Evolutionary conservation across 2,113 vertebrate species (phyloP), one percentile per base, ranked within the genome.

Genomic region (Orientallactaga bullata): DNA sequence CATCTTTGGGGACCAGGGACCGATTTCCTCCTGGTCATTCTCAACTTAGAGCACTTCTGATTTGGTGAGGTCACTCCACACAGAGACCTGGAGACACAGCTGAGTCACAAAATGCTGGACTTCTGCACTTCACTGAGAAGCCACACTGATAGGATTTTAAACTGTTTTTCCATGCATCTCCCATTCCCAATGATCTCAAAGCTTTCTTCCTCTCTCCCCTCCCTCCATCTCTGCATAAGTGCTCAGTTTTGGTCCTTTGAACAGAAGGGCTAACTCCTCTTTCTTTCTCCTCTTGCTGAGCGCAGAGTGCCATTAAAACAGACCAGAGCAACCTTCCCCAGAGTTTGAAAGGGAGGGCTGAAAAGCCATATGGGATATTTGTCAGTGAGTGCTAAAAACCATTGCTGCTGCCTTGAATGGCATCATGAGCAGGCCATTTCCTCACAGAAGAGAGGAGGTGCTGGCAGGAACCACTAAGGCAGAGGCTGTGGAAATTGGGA

Each of bases 341-440:
- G 92, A 58, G 82, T 72, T 76, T 80, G 63, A 76, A 86, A 88
- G 68, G 78, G 11, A 95, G 87, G 83, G 94, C n/a, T 87, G 84
- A 82, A 83, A 39, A n/a, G 68, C 51, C 69, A 60, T 83, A 0
- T 11, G 85, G 26, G 71, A 83, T 65, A 32, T 78, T 69, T 74
- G n/a, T 61, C 69, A 16, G 74, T 77, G 69, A 89, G 88, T 76
- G 78, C 60, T 69, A 35, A 93, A 39, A 6, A 82, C n/a, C 69
- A 32, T 65, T 92, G 78, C 90, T 18, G 26, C 6, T 47, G 42
- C 55, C 55, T 55, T 55, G 66, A 79, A 68, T 2, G 16, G 78
- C 69, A 72, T 85, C 73, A n/a, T 83, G 86, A 94, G 30, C 15
- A 82, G 61, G 28, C 24, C 37, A 32, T 85, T 95, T 80, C 60